Percentiles rank a stretch among this genome's conserved stretches.
Conservation (phyloP, 1,140 invertebrate species). For the Frieseomelitta varia region DNA sequence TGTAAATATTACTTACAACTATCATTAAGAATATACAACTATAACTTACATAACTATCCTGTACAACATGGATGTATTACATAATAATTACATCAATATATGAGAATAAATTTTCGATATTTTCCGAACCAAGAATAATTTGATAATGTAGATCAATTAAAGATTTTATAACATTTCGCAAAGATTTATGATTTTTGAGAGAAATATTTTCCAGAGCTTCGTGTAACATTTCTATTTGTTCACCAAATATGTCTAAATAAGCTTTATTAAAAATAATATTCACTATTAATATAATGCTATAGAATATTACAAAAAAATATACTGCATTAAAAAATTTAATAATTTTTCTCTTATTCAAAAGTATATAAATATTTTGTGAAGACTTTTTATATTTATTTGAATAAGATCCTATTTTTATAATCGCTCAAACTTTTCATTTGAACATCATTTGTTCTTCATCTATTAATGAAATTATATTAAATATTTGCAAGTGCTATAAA, state of each 20-base stretch:
- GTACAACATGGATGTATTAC: constrained; percentile 49
- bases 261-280: neutral
- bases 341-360: no score
- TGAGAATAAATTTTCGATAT: constrained; percentile 46
- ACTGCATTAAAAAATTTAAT: no score
- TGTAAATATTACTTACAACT: constrained; percentile 39
- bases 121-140: constrained; percentile 37
- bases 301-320: neutral
- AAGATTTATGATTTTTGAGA: neutral
- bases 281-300: neutral
- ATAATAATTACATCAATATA: constrained; percentile 50
- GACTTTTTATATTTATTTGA: no score
- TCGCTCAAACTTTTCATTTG: no score
- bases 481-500: no score
- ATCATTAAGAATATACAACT: constrained; percentile 52
- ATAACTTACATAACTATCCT: no score
- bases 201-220: constrained; percentile 4
- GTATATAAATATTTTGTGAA: no score
- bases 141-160: constrained; percentile 39
- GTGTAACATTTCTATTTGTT: constrained; percentile 52
- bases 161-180: neutral
- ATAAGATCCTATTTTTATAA: no score
- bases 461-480: no score
- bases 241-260: constrained; percentile 53
- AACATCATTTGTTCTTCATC: no score